Percentiles rank a stretch among this genome's conserved stretches.
These are phyloP conservation scores for Sycophila sp. DNA, from an alignment of 1,140 invertebrate genomes.

Conservation along the genomic window DNA sequence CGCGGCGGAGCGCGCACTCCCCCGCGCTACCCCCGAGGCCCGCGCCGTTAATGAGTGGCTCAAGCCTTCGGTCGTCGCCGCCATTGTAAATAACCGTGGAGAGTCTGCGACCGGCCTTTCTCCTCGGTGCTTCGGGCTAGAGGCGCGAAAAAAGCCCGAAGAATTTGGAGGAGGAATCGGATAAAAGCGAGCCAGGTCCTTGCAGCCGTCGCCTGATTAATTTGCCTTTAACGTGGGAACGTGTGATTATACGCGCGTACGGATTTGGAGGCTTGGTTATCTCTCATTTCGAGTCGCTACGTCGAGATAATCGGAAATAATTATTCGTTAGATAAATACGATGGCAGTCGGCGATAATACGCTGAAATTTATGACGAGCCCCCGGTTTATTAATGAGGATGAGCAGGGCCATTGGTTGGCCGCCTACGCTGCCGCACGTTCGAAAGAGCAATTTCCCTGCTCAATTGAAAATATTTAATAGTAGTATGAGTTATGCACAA, in stretches of 20 bases:
- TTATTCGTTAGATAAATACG: slow-evolving; percentile 63
- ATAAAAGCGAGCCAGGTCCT: too few species aligned
- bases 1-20: slow-evolving; percentile 14
- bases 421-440: too few species aligned
- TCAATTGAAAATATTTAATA: too few species aligned
- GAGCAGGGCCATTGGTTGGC: too few species aligned
- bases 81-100: too few species aligned
- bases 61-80: slow-evolving; percentile 57
- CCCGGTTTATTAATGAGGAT: slow-evolving; percentile 37
- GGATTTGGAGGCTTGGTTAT: too few species aligned
- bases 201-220: too few species aligned
- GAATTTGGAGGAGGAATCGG: too few species aligned
- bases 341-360: slow-evolving; percentile 54
- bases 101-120: slow-evolving; percentile 39
- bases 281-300: too few species aligned
- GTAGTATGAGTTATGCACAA: too few species aligned
- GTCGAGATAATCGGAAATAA: slow-evolving; percentile 60
- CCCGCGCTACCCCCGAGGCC: slow-evolving; percentile 50
- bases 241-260: background rate
- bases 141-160: background rate
- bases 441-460: too few species aligned
- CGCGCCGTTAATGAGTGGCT: slow-evolving; percentile 56
- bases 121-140: background rate
- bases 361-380: slow-evolving; percentile 53
- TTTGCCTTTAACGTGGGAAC: too few species aligned